A percentile compares a stretch with the other conserved stretches of the same genome.
Evolutionary conservation across 2,888 invertebrate genomes (phyloP).

Genomic region (Heliconius cydno): DNA sequence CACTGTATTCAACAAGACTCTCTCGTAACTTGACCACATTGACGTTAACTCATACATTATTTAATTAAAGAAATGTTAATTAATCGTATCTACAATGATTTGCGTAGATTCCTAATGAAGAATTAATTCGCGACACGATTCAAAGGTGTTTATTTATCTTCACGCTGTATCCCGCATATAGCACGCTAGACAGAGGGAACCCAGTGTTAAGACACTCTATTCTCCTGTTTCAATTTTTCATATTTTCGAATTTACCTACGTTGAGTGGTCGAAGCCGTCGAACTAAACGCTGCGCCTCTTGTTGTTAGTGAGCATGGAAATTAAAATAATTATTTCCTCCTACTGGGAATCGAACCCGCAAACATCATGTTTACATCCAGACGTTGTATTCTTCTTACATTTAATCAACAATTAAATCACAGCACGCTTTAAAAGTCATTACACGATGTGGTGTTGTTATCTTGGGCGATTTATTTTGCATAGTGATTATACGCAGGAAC

Average conservation of each 20-base stretch:
- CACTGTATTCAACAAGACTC: not conserved
- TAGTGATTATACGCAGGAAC: not conserved
- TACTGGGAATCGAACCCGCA: no score
- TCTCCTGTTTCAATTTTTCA: no score
- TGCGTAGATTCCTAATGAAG: slow-evolving; percentile 4
- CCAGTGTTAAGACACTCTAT: not conserved
- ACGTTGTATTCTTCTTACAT: not conserved
- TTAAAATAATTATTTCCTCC: no score
- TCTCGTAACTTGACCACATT: not conserved
- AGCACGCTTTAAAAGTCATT: slow-evolving; percentile 4
- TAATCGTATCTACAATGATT: slow-evolving; percentile 3
- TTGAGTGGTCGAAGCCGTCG: no score
- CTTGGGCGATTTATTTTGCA: not conserved
- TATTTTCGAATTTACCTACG: no score
- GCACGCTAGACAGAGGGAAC: not conserved
- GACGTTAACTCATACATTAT: not conserved
- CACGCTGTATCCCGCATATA: not conserved
- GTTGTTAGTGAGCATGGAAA: no score
- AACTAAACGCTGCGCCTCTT: no score
- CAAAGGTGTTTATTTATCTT: not conserved
- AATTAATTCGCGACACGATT: slow-evolving; percentile 1
- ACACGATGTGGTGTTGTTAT: not conserved
- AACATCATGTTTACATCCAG: no score
- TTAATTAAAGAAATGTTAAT: not conserved
- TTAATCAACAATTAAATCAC: not conserved